Conservation (phyloP, 2,113 vertebrate species). For the Hystrix brachyura region DNA sequence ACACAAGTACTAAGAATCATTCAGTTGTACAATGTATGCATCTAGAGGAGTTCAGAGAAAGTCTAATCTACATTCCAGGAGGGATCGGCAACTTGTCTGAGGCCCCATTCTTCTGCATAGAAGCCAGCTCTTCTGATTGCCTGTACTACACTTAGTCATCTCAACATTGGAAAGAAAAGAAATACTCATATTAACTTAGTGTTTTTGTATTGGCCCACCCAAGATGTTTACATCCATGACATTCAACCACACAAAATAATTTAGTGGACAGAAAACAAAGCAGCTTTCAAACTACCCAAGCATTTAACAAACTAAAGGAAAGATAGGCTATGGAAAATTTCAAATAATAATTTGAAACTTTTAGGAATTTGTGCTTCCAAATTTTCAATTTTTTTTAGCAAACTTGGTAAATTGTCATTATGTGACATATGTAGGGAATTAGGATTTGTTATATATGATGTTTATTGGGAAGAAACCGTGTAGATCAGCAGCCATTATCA, state of each 20-base stretch:
- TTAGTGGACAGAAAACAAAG: not conserved
- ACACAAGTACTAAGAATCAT: not conserved
- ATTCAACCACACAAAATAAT: not conserved
- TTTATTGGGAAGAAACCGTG: not conserved
- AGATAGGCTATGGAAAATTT: not conserved
- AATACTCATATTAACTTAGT: not conserved
- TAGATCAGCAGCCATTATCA: not conserved
- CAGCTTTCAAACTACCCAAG: not conserved
- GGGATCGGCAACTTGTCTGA: accelerated
- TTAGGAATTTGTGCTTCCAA: not conserved
- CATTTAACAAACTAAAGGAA: too few relatives aligned
- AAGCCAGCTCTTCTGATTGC: not conserved
- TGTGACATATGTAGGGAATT: too few relatives aligned
- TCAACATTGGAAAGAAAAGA: not conserved
- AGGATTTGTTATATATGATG: not conserved
- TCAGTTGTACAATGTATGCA: not conserved
- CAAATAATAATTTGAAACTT: not conserved
- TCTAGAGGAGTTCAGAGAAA: not conserved
- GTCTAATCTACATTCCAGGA: not conserved
- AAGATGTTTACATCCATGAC: not conserved
- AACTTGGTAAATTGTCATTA: not conserved
- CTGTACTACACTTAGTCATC: accelerated
- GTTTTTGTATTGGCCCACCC: not conserved
- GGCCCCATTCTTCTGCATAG: not conserved
- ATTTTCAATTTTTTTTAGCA: not conserved